Base-by-base conservation (phyloP, 2,888 invertebrate species). In the Heliconius erato region DNA sequence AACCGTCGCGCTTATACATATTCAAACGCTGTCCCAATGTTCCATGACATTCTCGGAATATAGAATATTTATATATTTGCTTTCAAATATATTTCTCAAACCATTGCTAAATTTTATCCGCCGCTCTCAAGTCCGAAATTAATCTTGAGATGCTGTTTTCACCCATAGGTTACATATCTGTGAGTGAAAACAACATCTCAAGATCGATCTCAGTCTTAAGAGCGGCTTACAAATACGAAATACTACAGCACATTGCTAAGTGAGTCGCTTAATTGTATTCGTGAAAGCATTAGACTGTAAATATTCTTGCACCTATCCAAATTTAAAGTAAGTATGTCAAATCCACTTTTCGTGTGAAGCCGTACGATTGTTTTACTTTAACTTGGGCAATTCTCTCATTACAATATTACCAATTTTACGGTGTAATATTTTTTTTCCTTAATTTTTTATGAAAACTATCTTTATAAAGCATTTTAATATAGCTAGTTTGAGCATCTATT, bases 211-310 rank as follows among this genome's bases (percentile, higher is more conserved):
- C 14, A 49, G 14, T 14, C 44, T 49, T 49, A 14, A 14, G 14
- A 49, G 44, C 14, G 44, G 44, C 4, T 49, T 49, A 49, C 14
- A 49, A 49, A 49, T 49, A 49, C 14, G 40, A 71, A 19, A 71
- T 71, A 19, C 16, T 72, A 74, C 19, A 79, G n/a, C 44, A 63
- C 65, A 74, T 79, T 54, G 67, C 44, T 79, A 79, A 65, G 78
- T 77, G 28, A 81, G 44, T 81, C 72, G 49, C 65, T 74, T 83
- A 82, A 85, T 72, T 80, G 74, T 83, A 86, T 85, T 85, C 84
- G 87, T 85, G 86, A 86, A 86, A 87, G 80, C 85, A 69, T 80
- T 71, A 67, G 79, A 81, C 81, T 80, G 83, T 72, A n/a, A 80
- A 79, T 65, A 83, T 81, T 83, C 83, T 74, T 69, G 79, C 79